Base-by-base conservation (phyloP, 2,888 invertebrate species). In the Liposcelis brunnea region DNA sequence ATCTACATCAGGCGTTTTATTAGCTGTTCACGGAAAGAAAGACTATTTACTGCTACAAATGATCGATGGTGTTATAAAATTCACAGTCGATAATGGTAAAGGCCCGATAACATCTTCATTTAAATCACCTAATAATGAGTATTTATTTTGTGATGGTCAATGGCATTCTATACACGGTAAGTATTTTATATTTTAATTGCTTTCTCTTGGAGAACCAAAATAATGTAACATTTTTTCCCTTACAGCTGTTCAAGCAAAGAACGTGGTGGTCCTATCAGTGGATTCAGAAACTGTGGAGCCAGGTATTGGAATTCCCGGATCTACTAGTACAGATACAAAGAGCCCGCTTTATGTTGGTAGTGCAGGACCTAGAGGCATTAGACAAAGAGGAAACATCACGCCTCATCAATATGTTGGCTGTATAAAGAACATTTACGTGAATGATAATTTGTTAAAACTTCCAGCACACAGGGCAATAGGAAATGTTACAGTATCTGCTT, bases 281-380 rank as follows among this genome's bases (percentile, higher is more conserved):
- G 89, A 95, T 63, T 82, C 80, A 7, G 70, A 76, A 47, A 76
- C 77, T 57, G 76, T 79, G 0, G 71, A 75, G 51, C 79, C 85
- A 0, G 80, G 77, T 2, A 72, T 84, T 31, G 83, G 83, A 4
- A 62, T 59, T 21, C 72, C 71, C 16, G 71, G 71, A 12, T 68
- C 74, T 16, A 68, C 73, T 0, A 73, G 77, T 0, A 84, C 89
- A 0, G 77, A 83, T 55, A 89, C 90, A 0, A 76, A 76, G 21
- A 79, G 87, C 49, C 84, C 90, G 0, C 68, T 97, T 31, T 95
- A 83, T 63, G 70, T 97, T 55, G 97, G 97, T 15, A 94, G 94
- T 0, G 83, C 14, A 7, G 16, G 8, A 70, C 46, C 59, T 66
- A 47, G 53, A 58, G 43, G 62, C 60, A n/a, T n/a, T n/a, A 58